These are phyloP conservation scores for Keiferia lycopersicella DNA, from an alignment of 2,888 invertebrate species.

Conservation along the genomic window DNA sequence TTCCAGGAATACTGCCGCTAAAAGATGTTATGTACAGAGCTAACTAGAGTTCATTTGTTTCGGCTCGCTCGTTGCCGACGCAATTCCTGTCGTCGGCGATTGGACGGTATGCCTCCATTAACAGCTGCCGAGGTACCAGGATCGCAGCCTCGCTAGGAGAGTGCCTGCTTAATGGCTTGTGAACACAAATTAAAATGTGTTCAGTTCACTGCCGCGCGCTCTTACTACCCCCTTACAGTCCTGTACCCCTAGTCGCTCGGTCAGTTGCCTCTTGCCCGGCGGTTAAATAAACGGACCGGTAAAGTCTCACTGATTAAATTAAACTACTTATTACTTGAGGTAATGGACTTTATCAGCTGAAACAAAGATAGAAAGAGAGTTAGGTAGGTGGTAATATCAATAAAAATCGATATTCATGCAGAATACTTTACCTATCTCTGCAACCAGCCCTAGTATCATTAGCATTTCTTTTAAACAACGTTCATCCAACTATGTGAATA, in stretches of 20 bases:
- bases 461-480: not conserved
- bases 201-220: slow-evolving; percentile 18
- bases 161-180: slow-evolving; percentile 17
- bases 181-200: slow-evolving; percentile 27
- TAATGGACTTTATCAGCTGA: too few species aligned
- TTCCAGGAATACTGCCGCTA: not conserved
- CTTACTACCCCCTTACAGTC: slow-evolving; percentile 14
- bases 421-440: too few species aligned
- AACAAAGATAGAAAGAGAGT: too few species aligned
- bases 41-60: slow-evolving; percentile 15
- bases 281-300: slow-evolving; percentile 10
- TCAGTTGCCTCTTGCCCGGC: not conserved
- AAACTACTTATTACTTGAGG: too few species aligned
- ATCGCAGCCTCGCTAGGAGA: slow-evolving; percentile 4
- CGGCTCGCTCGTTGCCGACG: slow-evolving; percentile 1
- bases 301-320: too few species aligned
- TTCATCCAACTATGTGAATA: not conserved
- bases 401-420: too few species aligned
- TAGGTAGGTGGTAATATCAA: too few species aligned
- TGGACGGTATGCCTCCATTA: slow-evolving; percentile 10
- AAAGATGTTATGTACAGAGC: not conserved
- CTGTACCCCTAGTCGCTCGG: not conserved
- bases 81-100: slow-evolving; percentile 13
- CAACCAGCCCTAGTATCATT: too few species aligned
- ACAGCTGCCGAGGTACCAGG: not conserved